Percentiles rank a stretch among this genome's conserved stretches.
Evolutionary conservation across 2,888 invertebrate species (phyloP).

Genomic region (Lasius platythorax): DNA sequence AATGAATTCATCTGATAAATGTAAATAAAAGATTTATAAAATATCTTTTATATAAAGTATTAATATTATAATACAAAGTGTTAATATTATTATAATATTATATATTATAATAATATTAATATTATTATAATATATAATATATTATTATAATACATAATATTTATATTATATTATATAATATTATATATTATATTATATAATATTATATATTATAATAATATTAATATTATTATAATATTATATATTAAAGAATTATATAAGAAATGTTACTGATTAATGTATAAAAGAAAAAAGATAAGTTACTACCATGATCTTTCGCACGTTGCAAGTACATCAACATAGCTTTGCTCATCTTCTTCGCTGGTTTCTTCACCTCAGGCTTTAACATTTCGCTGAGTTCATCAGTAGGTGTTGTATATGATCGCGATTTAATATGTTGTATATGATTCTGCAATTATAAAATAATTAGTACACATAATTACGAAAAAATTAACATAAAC

Average conservation of each 20-base stretch:
- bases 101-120: too few species aligned
- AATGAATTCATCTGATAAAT: constrained; percentile 91
- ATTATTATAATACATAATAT: too few species aligned
- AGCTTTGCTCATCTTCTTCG: constrained; percentile 92
- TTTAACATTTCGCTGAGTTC: background rate
- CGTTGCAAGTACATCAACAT: constrained; percentile 96
- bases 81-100: too few species aligned
- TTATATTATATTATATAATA: too few species aligned
- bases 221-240: too few species aligned
- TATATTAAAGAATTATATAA: background rate
- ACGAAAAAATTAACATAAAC: background rate
- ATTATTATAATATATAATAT: too few species aligned
- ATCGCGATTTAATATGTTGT: constrained; percentile 2
- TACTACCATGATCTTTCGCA: constrained; percentile 90
- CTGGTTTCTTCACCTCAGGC: background rate
- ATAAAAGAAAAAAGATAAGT: background rate
- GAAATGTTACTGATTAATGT: background rate
- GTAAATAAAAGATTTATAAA: constrained; percentile 15
- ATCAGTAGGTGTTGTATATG: background rate
- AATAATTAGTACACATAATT: background rate
- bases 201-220: too few species aligned
- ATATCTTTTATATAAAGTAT: background rate
- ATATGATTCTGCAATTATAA: constrained; percentile 50
- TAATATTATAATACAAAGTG: background rate
- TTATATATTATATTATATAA: too few species aligned